phyloP scores from a whole-genome alignment of 64 coral and sea anemone species.

The Astreopora myriophthalma region DNA sequence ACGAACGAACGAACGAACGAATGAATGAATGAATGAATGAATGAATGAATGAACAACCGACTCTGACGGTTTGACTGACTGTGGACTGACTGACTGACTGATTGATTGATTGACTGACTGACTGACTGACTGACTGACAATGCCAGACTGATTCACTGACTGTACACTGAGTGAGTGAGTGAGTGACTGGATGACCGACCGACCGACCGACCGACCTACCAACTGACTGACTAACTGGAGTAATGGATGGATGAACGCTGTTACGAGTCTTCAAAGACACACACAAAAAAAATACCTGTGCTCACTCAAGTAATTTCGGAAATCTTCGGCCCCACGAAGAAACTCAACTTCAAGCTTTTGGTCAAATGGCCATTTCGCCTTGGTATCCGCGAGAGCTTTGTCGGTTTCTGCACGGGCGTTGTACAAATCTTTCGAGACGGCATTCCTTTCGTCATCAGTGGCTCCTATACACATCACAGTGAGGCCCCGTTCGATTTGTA shows the following conservation, averaged over 20 bases:
- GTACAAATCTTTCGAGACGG: not conserved
- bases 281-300: not conserved
- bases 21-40: not conserved
- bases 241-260: too few relatives aligned
- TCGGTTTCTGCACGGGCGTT: not conserved
- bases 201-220: too few relatives aligned
- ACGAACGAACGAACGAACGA: too few relatives aligned
- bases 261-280: not conserved
- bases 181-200: too few relatives aligned
- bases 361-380: conserved; percentile 24
- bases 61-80: not conserved
- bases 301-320: not conserved
- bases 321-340: not conserved
- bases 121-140: too few relatives aligned
- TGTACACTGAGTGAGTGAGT: too few relatives aligned
- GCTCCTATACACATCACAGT: conserved; percentile 74
- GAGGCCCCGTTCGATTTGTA: conserved; percentile 84
- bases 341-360: not conserved
- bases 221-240: not conserved
- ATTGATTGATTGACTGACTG: too few relatives aligned
- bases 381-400: not conserved
- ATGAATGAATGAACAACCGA: too few relatives aligned
- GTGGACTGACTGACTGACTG: too few relatives aligned
- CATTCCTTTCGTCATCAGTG: not conserved
- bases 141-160: too few relatives aligned